These are phyloP conservation scores for Eupithecia insigniata DNA, from an alignment of 2,888 invertebrate genomes.

Conservation along the genomic window DNA sequence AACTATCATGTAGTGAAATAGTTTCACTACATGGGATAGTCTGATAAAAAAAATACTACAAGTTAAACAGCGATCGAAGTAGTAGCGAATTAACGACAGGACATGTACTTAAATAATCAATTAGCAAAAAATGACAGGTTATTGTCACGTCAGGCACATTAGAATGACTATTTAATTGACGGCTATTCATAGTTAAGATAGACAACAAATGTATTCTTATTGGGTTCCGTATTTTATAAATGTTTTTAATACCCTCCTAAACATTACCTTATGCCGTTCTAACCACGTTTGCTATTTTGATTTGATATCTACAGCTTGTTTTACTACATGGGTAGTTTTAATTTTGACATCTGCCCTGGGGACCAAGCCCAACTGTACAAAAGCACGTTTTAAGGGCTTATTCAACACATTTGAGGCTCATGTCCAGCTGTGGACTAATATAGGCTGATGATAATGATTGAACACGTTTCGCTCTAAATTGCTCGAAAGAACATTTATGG, in stretches of 20 bases:
- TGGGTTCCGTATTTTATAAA: background rate
- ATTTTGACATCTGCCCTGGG: too few relatives aligned
- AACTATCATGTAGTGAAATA: too few relatives aligned
- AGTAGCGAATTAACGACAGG: background rate
- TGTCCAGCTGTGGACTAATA: too few relatives aligned
- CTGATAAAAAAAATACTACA: too few relatives aligned
- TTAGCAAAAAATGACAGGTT: slow-evolving; percentile 10
- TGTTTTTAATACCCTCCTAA: background rate
- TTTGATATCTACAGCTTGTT: too few relatives aligned
- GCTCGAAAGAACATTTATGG: slow-evolving; percentile 9
- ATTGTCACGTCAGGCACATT: background rate
- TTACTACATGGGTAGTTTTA: too few relatives aligned
- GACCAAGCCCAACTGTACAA: too few relatives aligned
- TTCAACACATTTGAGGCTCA: too few relatives aligned
- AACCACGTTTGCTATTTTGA: background rate
- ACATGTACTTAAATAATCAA: background rate
- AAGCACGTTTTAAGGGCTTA: too few relatives aligned
- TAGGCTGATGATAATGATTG: background rate
- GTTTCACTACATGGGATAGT: too few relatives aligned
- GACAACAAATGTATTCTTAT: too few relatives aligned
- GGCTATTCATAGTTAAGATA: background rate
- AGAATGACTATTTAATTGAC: background rate
- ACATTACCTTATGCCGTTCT: background rate
- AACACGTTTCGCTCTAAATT: background rate
- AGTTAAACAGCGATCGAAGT: background rate